Percentiles rank a stretch among this genome's conserved stretches.
Evolutionary conservation across 2,888 invertebrate species (phyloP).

Genomic region (Chironomus riparius): DNA sequence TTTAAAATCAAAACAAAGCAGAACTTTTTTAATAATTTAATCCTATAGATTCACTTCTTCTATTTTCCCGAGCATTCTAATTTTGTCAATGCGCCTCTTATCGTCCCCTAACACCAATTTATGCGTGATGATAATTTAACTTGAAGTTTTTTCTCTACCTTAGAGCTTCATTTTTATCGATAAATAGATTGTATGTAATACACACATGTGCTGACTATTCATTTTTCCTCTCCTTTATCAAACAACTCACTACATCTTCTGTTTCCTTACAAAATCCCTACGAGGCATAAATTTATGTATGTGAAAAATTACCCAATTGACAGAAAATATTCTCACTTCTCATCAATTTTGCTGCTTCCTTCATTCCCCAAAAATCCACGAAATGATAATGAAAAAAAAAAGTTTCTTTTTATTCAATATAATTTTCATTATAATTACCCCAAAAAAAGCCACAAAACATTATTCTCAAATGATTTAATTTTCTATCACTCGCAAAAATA

Average conservation of each 20-base stretch:
- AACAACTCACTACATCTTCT: background rate
- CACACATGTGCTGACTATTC: slow-evolving; percentile 3
- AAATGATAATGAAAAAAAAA: background rate
- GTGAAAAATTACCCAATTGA: too few species aligned
- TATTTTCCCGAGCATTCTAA: too few species aligned
- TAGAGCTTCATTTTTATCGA: background rate
- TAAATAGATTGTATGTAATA: background rate
- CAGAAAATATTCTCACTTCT: background rate
- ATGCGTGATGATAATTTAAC: too few species aligned
- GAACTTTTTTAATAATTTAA: too few species aligned
- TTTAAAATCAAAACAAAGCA: too few species aligned
- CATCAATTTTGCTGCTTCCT: background rate
- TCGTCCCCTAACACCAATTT: too few species aligned
- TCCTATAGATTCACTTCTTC: too few species aligned
- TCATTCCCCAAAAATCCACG: background rate
- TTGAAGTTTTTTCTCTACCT: background rate
- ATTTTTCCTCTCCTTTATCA: background rate
- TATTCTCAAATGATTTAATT: slow-evolving; percentile 15
- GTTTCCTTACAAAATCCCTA: background rate
- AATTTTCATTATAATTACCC: slow-evolving; percentile 16
- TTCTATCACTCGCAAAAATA: background rate
- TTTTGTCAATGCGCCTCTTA: too few species aligned
- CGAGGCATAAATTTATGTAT: background rate
- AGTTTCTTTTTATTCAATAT: slow-evolving; percentile 1
- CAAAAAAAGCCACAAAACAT: background rate